A percentile compares a stretch with the other conserved stretches of the same genome.
phyloP scores from a whole-genome alignment of 2,797 vertebrate species.

The Eupleurogrammus muticus region DNA sequence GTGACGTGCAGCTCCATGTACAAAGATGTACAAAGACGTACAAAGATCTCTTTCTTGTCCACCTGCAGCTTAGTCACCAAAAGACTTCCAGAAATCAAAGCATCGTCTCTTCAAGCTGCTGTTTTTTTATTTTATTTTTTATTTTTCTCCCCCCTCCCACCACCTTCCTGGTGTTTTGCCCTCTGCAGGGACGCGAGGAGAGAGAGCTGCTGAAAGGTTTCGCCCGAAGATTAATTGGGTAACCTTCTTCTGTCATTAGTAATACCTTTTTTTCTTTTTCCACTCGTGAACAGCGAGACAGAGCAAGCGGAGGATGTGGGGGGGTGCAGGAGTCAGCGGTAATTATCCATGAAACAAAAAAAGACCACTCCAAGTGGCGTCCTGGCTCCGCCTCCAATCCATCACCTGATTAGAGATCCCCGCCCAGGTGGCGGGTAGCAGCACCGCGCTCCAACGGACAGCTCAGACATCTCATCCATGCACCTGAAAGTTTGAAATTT shows the following conservation, averaged over 20 bases:
- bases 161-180: slow-evolving; percentile 50
- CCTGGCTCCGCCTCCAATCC: slow-evolving; percentile 54
- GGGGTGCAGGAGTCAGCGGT: slow-evolving; percentile 75
- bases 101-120: slow-evolving; percentile 16
- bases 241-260: slow-evolving; percentile 88
- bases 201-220: slow-evolving; percentile 82
- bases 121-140: too few species aligned
- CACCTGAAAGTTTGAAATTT: too few species aligned
- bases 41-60: not conserved
- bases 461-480: too few species aligned
- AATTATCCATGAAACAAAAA: slow-evolving; percentile 87
- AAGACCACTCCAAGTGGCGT: slow-evolving; percentile 63
- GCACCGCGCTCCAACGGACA: not conserved
- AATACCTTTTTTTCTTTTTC: slow-evolving; percentile 85
- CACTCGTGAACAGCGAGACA: slow-evolving; percentile 80
- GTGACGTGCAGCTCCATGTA: slow-evolving; percentile 19
- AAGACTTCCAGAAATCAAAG: slow-evolving; percentile 19
- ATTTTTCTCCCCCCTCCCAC: too few species aligned
- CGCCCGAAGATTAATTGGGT: slow-evolving; percentile 86
- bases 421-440: slow-evolving; percentile 6
- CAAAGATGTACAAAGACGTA: not conserved
- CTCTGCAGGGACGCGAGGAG: slow-evolving; percentile 62
- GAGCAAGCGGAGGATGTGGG: slow-evolving; percentile 65
- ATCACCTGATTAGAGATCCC: slow-evolving; percentile 57
- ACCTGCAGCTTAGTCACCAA: slow-evolving; percentile 2